Conservation (phyloP, 1,140 invertebrate genomes). For the Temnothorax nylanderi region DNA sequence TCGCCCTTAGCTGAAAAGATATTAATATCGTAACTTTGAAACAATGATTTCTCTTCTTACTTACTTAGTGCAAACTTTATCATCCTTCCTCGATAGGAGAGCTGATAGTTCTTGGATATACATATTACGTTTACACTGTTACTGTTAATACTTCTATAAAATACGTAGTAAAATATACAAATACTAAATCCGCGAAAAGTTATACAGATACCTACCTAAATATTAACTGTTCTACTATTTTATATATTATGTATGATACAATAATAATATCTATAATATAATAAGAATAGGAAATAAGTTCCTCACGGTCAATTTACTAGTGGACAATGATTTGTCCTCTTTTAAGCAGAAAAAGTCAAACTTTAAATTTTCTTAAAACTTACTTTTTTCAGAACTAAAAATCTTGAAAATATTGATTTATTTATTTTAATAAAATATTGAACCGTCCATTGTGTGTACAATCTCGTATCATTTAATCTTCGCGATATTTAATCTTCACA, state of each 20-base stretch:
- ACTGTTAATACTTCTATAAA: conserved; percentile 39
- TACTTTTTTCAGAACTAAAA: background rate
- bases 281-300: background rate
- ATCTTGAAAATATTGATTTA: background rate
- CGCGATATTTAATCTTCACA: conserved; percentile 18
- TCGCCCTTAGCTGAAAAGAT: conserved; percentile 21
- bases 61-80: conserved; percentile 25
- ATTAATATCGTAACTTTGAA: conserved; percentile 52
- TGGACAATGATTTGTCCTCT: background rate
- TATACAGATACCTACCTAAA: background rate
- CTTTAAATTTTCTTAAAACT: background rate
- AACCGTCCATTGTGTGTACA: background rate
- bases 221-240: background rate
- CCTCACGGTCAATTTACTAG: background rate
- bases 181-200: conserved; percentile 7
- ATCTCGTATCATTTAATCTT: background rate
- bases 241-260: background rate
- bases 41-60: conserved; percentile 50
- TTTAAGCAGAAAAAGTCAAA: background rate
- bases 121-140: background rate
- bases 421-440: background rate
- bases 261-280: background rate
- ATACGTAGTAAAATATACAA: background rate
- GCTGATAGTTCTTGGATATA: conserved; percentile 3
- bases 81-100: conserved; percentile 32